Evolutionary conservation across 2,113 vertebrate species (phyloP), one percentile per base, ranked within the genome.

Genomic region (Ageneiosus marmoratus): DNA sequence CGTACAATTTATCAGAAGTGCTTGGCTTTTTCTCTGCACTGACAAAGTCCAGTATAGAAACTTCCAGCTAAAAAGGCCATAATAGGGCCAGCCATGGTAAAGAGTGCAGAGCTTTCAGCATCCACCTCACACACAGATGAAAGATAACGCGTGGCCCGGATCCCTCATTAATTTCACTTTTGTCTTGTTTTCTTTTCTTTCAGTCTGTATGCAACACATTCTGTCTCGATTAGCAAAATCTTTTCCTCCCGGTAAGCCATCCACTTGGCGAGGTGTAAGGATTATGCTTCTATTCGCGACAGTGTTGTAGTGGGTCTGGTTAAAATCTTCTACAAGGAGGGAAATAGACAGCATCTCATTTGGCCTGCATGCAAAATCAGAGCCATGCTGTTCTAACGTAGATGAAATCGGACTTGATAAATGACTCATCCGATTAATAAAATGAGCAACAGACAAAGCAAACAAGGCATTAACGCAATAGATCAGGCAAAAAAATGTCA

Each of bases 1-100:
- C 41, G 79, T 72, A 74, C 69, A 46, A 88, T 86, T 87, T 87
- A 86, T 85, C 85, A 83, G 86, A 60, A 34, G 58, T 3, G 72
- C 60, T 77, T 60, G 77, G 83, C 84, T 81, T 86, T 87, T 87
- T 88, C 85, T 79, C 56, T 16, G 69, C 51, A 56, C 37, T 90
- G 89, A 89, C 88, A 86, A 89, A 84, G 82, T 86, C 89, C 89
- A 90, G 89, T 81, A 79, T 77, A 84, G 50, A 77, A 80, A 80
- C 83, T 79, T 85, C 50, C 79, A 85, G 86, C 76, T 74, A 76
- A 79, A 55, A 86, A 84, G 72, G 56, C 75, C 62, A 62, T 86
- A 86, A 84, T 79, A 80, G 67, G 56, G 37, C 80, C 80, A 67
- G 69, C 50, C 29, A 27, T 51, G 84, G 53, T 34, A 53, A 72